Evolutionary conservation across 92 coral and sea anemone genomes (phyloP), one percentile per base, ranked within the genome.

Genomic region (Epizoanthus ramosus): DNA sequence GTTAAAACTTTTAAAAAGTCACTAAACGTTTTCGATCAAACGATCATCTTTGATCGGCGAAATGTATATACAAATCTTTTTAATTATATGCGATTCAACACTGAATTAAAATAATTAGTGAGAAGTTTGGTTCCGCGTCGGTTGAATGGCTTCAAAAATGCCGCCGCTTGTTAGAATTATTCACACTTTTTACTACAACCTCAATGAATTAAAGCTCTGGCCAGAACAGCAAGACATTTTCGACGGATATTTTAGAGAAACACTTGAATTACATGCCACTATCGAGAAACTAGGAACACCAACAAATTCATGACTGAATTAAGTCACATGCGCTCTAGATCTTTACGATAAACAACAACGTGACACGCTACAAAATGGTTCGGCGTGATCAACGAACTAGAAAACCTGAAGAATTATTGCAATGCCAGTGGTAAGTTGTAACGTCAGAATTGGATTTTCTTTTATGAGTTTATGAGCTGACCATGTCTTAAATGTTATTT

Each of bases 401-500:
- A 66, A 66, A 67, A 67, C 72, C 72, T 67, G 72, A 67, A 67
- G 72, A 67, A 67, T 67, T 3, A 67, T 67, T 67, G 72, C 72
- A 67, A 67, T 67, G 72, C 72, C 72, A 67, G 72, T 67, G 72
- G 72, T 67, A 67, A 67, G 72, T 67, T 67, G 72, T 67, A 67
- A 67, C n/a, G 72, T 67, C 72, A 67, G 72, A 67, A 67, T 25
- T 67, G 72, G 72, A 67, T 67, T 67, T 67, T 67, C 72, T 67
- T 67, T 67, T 67, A 67, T 67, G 43, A 39, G 43, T 39, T 39
- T 39, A 39, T 39, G 43, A 39, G 43, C 43, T 39, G 72, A 64
- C 70, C 70, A 64, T 64, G 70, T 64, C 70, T 64, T 64, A 64
- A 64, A 64, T 64, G 70, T 64, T 64, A 64, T 64, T 64, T 64